Conservation (phyloP, 2,797 vertebrate genomes). For the Smutsia temminckii region DNA sequence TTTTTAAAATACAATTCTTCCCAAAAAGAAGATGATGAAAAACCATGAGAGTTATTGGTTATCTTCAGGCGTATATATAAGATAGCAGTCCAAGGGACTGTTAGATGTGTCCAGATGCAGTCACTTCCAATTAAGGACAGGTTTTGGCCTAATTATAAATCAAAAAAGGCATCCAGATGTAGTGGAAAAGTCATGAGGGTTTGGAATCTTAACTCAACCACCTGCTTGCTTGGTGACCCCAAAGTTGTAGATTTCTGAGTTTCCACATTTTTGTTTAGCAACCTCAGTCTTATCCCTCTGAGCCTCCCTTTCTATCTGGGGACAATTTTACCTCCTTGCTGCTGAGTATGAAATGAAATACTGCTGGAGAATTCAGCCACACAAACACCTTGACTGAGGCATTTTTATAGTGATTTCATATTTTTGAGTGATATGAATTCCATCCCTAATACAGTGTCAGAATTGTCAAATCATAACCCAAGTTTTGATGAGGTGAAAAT, state of each 20-base stretch:
- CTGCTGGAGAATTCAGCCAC: not conserved
- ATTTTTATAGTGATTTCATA: not conserved
- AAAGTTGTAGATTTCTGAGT: not conserved
- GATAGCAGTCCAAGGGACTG: not conserved
- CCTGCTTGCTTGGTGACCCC: not conserved
- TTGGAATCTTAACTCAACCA: not conserved
- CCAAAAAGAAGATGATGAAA: not conserved
- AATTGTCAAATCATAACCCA: not conserved
- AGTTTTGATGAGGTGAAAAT: not conserved
- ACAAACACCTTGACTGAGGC: not conserved
- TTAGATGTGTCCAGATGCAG: not conserved
- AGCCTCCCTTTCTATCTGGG: not conserved
- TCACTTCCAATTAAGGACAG: not conserved
- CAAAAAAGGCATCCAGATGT: not conserved
- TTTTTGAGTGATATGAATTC: not conserved
- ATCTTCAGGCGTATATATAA: not conserved
- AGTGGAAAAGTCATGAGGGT: not conserved
- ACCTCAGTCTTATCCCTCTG: not conserved
- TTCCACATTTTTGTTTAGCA: not conserved
- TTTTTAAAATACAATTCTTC: not conserved
- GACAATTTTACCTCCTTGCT: not conserved
- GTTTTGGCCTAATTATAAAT: not conserved
- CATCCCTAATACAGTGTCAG: not conserved
- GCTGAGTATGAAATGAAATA: not conserved
- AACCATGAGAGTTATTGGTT: not conserved